phyloP scores from a whole-genome alignment of 1,140 invertebrate species.

The Drosophila simulans region DNA sequence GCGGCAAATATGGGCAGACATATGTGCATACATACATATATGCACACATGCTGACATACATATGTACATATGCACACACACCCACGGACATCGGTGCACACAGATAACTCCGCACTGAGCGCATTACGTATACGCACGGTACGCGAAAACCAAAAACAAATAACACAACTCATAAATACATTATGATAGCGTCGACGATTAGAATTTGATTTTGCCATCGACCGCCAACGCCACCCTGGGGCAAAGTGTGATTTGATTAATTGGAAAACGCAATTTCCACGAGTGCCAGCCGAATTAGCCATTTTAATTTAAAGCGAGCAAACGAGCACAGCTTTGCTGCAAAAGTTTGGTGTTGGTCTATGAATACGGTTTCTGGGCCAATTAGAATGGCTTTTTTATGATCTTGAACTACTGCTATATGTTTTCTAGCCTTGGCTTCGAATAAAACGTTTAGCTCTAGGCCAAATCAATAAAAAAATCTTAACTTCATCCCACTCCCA shows the following conservation, averaged over 20 bases:
- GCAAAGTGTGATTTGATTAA: neutral
- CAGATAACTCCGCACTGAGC: slow-evolving; percentile 3
- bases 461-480: no score
- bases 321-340: no score
- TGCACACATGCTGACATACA: neutral
- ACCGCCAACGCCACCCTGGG: slow-evolving; percentile 46
- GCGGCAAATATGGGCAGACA: slow-evolving; percentile 23
- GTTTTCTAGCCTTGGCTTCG: no score
- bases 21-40: neutral
- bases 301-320: no score
- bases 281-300: neutral
- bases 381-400: neutral
- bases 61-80: slow-evolving; percentile 11
- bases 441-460: no score
- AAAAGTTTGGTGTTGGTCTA: neutral
- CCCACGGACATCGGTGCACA: slow-evolving; percentile 13
- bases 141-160: slow-evolving; percentile 3
- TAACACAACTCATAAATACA: slow-evolving; percentile 67
- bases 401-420: no score
- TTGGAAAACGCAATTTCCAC: neutral
- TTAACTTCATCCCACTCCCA: no score
- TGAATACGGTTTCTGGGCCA: neutral
- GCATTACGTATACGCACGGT: slow-evolving; percentile 28
- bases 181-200: slow-evolving; percentile 70
- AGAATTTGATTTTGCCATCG: slow-evolving; percentile 65